Conservation (phyloP, 1,140 invertebrate species). For the Drosophila bifasciata region DNA sequence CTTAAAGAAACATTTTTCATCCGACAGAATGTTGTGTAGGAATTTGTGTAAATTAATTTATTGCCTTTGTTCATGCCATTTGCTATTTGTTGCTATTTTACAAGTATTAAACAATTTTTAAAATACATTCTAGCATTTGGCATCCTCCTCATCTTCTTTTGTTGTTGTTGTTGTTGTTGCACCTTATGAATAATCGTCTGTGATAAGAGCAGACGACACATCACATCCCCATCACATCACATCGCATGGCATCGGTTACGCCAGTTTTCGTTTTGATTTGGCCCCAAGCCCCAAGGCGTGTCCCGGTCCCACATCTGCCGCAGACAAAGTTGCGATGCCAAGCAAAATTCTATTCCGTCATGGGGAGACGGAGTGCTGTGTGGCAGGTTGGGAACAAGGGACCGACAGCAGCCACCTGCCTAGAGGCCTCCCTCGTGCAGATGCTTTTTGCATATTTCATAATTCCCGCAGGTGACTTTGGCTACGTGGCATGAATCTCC, state of each 20-base stretch:
- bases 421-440: slow-evolving; percentile 29
- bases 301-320: slow-evolving; percentile 4
- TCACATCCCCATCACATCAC: neutral
- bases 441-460: slow-evolving; percentile 78
- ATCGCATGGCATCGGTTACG: slow-evolving; percentile 47
- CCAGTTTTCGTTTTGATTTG: slow-evolving; percentile 46
- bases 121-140: slow-evolving; percentile 32
- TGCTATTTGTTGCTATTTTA: slow-evolving; percentile 49
- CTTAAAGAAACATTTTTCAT: slow-evolving; percentile 47
- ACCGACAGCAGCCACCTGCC: slow-evolving; percentile 24
- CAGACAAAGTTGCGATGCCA: slow-evolving; percentile 48
- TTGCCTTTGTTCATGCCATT: slow-evolving; percentile 62
- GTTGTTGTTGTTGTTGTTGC: slow-evolving; percentile 22
- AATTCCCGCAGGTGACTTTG: slow-evolving; percentile 67
- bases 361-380: slow-evolving; percentile 14
- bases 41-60: slow-evolving; percentile 79
- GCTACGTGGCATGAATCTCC: slow-evolving; percentile 1
- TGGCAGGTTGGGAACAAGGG: neutral
- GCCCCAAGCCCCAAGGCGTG: slow-evolving; percentile 16
- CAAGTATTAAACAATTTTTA: slow-evolving; percentile 19
- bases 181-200: slow-evolving; percentile 46
- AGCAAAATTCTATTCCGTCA: slow-evolving; percentile 55
- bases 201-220: slow-evolving; percentile 43
- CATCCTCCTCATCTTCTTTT: slow-evolving; percentile 12
- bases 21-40: slow-evolving; percentile 48